phyloP scores from a whole-genome alignment of 2,113 vertebrate genomes.

The Myotis yumanensis region DNA sequence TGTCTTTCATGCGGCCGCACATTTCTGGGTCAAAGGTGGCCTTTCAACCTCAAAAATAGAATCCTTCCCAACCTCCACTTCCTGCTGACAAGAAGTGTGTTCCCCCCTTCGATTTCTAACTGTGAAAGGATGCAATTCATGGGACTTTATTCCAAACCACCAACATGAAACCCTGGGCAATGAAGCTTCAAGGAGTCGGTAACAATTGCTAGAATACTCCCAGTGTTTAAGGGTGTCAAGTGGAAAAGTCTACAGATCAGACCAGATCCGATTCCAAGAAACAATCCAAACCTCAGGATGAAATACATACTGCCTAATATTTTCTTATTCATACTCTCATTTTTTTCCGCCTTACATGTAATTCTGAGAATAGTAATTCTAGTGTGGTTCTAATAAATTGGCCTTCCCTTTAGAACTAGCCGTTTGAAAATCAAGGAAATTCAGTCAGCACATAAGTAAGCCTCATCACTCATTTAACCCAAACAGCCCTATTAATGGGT shows the following conservation, averaged over 20 bases:
- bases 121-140: constrained; percentile 73
- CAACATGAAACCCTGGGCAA: constrained; percentile 56
- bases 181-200: constrained; percentile 39
- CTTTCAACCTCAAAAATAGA: constrained; percentile 76
- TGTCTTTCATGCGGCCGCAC: constrained; percentile 36
- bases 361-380: constrained; percentile 40
- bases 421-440: constrained; percentile 31
- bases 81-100: constrained; percentile 73
- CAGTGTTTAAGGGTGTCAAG: not conserved
- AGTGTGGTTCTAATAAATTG: not conserved
- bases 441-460: not conserved
- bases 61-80: constrained; percentile 67
- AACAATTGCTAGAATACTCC: constrained; percentile 52
- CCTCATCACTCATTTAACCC: not conserved
- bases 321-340: not conserved
- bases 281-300: constrained; percentile 19
- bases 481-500: not conserved
- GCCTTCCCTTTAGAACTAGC: constrained; percentile 36
- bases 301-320: not conserved
- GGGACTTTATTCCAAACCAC: not conserved
- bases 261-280: constrained; percentile 50
- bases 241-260: constrained; percentile 21
- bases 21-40: constrained; percentile 76
- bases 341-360: not conserved
- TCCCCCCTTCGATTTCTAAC: constrained; percentile 42